Percentiles rank a stretch among this genome's conserved stretches.
phyloP scores from a whole-genome alignment of 2,888 invertebrate genomes.

The Anarsia innoxiella region DNA sequence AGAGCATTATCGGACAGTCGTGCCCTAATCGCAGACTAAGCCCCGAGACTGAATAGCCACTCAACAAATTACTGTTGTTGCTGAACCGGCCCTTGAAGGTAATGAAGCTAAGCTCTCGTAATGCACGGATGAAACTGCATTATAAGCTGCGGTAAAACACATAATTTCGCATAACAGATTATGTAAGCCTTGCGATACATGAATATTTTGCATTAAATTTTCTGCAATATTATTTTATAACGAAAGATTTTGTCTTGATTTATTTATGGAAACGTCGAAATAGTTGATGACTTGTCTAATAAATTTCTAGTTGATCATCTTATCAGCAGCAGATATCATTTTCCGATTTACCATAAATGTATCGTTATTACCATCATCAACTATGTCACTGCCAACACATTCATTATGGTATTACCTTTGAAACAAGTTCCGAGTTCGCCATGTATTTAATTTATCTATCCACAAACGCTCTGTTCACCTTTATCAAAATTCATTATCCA shows the following conservation, averaged over 20 bases:
- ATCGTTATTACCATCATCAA: constrained; percentile 33
- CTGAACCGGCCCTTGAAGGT: constrained; percentile 22
- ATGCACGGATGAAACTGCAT: constrained; percentile 10
- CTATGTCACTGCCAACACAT: constrained; percentile 35
- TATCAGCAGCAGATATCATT: constrained; percentile 9
- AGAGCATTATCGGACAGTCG: constrained; percentile 34
- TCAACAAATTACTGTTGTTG: constrained; percentile 44
- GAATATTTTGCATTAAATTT: no score
- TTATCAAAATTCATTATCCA: constrained; percentile 68
- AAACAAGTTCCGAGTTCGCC: constrained; percentile 33
- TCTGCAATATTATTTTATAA: no score
- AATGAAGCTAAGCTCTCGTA: constrained; percentile 20
- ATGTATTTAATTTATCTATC: constrained; percentile 38
- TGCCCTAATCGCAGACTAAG: constrained; percentile 33
- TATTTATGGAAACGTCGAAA: no score
- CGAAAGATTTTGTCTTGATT: no score
- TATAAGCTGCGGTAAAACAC: constrained; percentile 9
- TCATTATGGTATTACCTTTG: constrained; percentile 36
- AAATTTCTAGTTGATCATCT: no score
- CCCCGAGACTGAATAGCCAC: constrained; percentile 29
- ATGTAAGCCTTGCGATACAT: no score
- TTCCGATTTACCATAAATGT: constrained; percentile 23
- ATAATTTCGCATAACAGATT: constrained; percentile 8
- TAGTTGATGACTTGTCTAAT: no score
- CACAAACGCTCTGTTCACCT: constrained; percentile 38